A percentile compares a stretch with the other conserved stretches of the same genome.
Conservation (phyloP, 1,140 invertebrate genomes). For the Zaprionus taronus region DNA sequence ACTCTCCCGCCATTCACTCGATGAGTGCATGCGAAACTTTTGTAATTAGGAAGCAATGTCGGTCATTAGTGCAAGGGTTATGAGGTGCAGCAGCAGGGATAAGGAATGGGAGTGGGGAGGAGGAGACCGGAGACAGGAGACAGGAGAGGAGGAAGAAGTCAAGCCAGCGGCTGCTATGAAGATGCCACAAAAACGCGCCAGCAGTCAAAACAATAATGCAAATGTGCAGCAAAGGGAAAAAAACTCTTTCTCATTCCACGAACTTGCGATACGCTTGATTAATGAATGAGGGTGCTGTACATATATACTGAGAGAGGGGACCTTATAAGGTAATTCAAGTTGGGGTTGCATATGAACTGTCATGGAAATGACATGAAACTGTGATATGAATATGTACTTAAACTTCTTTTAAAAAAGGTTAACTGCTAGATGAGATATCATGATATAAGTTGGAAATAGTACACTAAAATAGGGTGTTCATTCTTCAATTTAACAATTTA, state of each 20-base stretch:
- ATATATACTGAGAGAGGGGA: not conserved
- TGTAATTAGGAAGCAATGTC: conserved; percentile 82
- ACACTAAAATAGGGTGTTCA: too few relatives aligned
- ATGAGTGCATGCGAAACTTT: conserved; percentile 77
- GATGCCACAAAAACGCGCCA: conserved; percentile 63
- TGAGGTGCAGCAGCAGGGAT: not conserved
- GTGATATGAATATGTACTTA: not conserved
- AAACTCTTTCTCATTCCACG: conserved; percentile 10
- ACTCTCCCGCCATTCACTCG: conserved; percentile 28
- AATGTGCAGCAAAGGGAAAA: conserved; percentile 52
- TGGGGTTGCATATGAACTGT: not conserved
- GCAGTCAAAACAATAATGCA: conserved; percentile 79
- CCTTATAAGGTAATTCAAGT: not conserved
- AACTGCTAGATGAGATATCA: not conserved
- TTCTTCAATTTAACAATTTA: too few relatives aligned
- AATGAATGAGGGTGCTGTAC: not conserved
- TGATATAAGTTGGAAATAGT: not conserved
- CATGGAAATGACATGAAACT: not conserved
- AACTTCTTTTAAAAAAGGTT: not conserved
- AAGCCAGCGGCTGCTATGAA: conserved; percentile 24
- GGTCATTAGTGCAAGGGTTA: conserved; percentile 65
- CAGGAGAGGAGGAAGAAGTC: not conserved
- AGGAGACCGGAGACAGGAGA: not conserved
- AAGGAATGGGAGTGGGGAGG: too few relatives aligned
- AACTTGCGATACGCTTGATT: conserved; percentile 30